Evolutionary conservation across 2,113 vertebrate species (phyloP).

Genomic region (Nibea albiflora): DNA sequence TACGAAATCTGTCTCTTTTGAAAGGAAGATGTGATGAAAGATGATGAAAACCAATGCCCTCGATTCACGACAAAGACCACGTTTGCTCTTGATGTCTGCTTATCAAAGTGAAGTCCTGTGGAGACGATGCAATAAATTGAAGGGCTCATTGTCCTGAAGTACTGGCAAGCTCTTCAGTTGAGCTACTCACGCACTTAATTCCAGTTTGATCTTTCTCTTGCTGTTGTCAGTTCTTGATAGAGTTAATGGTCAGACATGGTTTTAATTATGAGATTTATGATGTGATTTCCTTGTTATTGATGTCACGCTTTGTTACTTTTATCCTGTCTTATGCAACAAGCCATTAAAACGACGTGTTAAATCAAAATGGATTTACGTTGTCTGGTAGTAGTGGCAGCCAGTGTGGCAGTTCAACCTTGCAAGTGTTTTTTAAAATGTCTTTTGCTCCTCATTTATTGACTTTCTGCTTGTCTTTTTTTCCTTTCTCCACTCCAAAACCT

Average conservation of each 20-base stretch:
- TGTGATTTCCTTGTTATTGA: not conserved
- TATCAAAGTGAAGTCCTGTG: constrained; percentile 48
- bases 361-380: not conserved
- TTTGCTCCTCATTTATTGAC: not conserved
- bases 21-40: constrained; percentile 52
- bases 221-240: constrained; percentile 13
- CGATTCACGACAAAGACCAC: constrained; percentile 29
- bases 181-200: not conserved
- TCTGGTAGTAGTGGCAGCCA: not conserved
- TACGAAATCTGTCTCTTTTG: constrained; percentile 20
- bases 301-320: not conserved
- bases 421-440: not conserved
- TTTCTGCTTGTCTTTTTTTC: constrained; percentile 18
- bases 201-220: not conserved
- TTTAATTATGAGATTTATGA: not conserved
- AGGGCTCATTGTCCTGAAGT: not conserved
- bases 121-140: constrained; percentile 25
- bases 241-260: not conserved
- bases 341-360: not conserved
- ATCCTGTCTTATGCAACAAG: not conserved
- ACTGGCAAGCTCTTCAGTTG: not conserved
- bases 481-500: not conserved
- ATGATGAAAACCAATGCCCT: constrained; percentile 33
- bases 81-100: constrained; percentile 40
- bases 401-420: not conserved